A percentile compares a stretch with the other conserved stretches of the same genome.
phyloP scores from a whole-genome alignment of 2,797 vertebrate species.

The Hemitrygon akajei region DNA sequence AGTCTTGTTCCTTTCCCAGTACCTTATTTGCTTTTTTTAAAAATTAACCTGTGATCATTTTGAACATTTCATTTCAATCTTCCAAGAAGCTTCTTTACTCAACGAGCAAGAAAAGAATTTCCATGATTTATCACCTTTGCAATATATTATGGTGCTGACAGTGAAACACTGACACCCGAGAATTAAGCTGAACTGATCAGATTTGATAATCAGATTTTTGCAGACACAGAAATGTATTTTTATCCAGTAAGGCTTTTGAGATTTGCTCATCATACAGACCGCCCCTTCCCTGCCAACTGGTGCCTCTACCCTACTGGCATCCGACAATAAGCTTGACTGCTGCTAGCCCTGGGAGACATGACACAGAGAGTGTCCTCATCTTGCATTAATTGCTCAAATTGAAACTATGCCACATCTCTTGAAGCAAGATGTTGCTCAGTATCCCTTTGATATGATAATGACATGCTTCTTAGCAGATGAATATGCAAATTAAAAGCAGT shows the following conservation, averaged over 20 bases:
- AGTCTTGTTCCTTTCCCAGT: background rate
- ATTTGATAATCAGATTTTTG: constrained; percentile 26
- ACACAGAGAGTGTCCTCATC: constrained; percentile 87
- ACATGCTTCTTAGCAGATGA: constrained; percentile 96
- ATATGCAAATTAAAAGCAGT: constrained; percentile 92
- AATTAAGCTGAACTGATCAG: background rate
- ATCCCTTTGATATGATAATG: constrained; percentile 99
- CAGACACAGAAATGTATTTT: background rate
- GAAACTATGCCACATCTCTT: constrained; percentile 97
- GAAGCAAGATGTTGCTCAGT: constrained; percentile 86
- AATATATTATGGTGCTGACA: background rate
- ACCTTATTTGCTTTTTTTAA: background rate
- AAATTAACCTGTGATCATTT: background rate
- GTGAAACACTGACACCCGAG: background rate
- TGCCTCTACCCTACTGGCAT: constrained; percentile 64
- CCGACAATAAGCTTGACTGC: constrained; percentile 79
- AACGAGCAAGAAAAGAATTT: background rate
- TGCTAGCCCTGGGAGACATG: constrained; percentile 73
- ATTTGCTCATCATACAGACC: constrained; percentile 50
- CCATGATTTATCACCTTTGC: background rate
- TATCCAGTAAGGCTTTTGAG: constrained; percentile 6
- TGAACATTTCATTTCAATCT: background rate
- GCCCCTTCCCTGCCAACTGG: constrained; percentile 63
- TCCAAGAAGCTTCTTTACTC: background rate
- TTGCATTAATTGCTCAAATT: constrained; percentile 99